These are phyloP conservation scores for Cotesia glomerata DNA, from an alignment of 1,140 invertebrate genomes.

Conservation along the genomic window DNA sequence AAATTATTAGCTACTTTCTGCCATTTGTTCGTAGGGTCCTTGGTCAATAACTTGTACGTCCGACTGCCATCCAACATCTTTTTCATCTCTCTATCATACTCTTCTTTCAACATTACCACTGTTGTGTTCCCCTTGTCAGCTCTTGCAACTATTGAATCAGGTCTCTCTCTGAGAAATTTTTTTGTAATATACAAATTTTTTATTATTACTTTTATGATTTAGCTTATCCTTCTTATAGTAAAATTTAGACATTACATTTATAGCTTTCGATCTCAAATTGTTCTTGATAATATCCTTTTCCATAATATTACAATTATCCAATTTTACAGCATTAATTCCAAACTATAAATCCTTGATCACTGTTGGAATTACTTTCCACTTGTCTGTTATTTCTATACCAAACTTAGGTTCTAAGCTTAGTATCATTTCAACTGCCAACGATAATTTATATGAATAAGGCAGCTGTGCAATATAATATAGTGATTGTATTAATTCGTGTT, in stretches of 20 bases:
- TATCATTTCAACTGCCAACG: too few relatives aligned
- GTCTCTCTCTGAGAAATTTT: background rate
- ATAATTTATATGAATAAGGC: background rate
- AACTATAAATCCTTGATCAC: background rate
- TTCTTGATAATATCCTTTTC: background rate
- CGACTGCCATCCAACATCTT: background rate
- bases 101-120: slow-evolving; percentile 1
- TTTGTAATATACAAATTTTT: background rate
- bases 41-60: background rate
- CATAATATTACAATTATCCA: background rate
- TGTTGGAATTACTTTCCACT: background rate
- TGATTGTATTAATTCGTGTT: too few relatives aligned
- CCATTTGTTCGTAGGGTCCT: background rate
- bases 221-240: background rate
- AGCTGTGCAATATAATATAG: too few relatives aligned
- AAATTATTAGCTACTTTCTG: background rate
- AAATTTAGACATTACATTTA: background rate
- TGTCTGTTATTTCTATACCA: background rate
- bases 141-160: background rate
- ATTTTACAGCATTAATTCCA: background rate
- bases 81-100: background rate
- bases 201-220: background rate
- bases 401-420: background rate
- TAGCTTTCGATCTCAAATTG: background rate
- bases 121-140: slow-evolving; percentile 17